These are phyloP conservation scores for Nemopilema nomurai DNA, from an alignment of 30 jellyfish, hydroid and myxozoan species.

Conservation along the genomic window DNA sequence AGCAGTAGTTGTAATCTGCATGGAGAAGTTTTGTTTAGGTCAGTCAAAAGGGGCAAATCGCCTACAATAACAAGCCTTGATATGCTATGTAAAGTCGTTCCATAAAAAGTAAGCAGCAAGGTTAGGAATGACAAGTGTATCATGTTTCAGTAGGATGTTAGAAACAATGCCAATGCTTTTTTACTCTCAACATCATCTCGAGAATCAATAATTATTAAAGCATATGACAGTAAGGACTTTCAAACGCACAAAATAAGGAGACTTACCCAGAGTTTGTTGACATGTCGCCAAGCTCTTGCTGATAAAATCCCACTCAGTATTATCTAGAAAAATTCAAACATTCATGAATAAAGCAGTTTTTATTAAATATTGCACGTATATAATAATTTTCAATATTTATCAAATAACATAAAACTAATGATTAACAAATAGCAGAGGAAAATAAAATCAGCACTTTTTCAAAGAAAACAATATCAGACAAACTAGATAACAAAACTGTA, in stretches of 20 bases:
- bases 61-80: no score
- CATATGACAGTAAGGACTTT: neutral
- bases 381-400: neutral
- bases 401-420: neutral
- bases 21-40: neutral
- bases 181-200: neutral
- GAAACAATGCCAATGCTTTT: neutral
- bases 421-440: no score
- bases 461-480: no score
- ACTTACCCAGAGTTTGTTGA: slow-evolving; percentile 67
- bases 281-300: slow-evolving; percentile 63
- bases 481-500: no score
- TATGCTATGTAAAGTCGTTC: no score
- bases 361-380: neutral
- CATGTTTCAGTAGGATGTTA: no score
- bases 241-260: neutral
- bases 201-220: neutral
- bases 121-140: no score
- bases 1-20: slow-evolving; percentile 67
- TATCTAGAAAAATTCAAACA: slow-evolving; percentile 14
- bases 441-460: no score
- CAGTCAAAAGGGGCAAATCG: no score
- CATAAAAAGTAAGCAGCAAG: no score
- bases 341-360: neutral
- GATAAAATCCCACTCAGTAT: slow-evolving; percentile 38